These are phyloP conservation scores for Carpatolechia fugitivella DNA, from an alignment of 2,888 invertebrate genomes.

Conservation along the genomic window DNA sequence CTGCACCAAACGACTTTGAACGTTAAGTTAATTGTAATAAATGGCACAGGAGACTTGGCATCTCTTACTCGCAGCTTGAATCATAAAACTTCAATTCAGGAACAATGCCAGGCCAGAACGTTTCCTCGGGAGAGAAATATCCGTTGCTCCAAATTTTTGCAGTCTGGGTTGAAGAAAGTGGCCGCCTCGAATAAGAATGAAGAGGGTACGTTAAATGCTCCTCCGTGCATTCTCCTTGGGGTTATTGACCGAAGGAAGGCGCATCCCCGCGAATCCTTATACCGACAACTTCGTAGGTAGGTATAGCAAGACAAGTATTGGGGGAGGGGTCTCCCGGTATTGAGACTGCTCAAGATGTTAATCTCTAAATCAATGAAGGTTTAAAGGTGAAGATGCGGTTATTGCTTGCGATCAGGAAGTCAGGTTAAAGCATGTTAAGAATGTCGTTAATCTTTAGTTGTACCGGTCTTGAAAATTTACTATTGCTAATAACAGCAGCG, in stretches of 20 bases:
- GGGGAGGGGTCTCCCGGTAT: slow-evolving; percentile 8
- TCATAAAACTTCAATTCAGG: slow-evolving; percentile 7
- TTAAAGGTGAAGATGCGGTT: slow-evolving; percentile 4
- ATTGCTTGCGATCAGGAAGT: slow-evolving; percentile 6
- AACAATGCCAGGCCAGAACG: not conserved
- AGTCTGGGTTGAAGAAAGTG: slow-evolving; percentile 22
- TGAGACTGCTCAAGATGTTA: slow-evolving; percentile 5
- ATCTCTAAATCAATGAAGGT: slow-evolving; percentile 5
- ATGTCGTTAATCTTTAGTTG: not conserved
- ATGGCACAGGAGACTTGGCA: not conserved
- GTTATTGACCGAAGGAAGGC: slow-evolving; percentile 60
- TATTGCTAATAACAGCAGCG: not conserved
- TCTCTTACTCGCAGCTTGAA: not conserved
- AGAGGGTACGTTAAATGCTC: slow-evolving; percentile 49
- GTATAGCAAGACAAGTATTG: slow-evolving; percentile 12
- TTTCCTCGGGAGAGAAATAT: not conserved
- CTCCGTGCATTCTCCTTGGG: slow-evolving; percentile 58
- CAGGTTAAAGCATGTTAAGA: slow-evolving; percentile 1
- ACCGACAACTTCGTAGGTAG: slow-evolving; percentile 36
- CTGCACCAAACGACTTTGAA: not conserved
- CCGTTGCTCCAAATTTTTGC: slow-evolving; percentile 2
- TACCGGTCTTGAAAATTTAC: not conserved
- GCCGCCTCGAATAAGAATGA: slow-evolving; percentile 40
- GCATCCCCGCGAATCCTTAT: slow-evolving; percentile 67
- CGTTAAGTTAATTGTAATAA: not conserved